phyloP scores from a whole-genome alignment of 2,113 vertebrate species.

The Miniopterus natalensis region DNA sequence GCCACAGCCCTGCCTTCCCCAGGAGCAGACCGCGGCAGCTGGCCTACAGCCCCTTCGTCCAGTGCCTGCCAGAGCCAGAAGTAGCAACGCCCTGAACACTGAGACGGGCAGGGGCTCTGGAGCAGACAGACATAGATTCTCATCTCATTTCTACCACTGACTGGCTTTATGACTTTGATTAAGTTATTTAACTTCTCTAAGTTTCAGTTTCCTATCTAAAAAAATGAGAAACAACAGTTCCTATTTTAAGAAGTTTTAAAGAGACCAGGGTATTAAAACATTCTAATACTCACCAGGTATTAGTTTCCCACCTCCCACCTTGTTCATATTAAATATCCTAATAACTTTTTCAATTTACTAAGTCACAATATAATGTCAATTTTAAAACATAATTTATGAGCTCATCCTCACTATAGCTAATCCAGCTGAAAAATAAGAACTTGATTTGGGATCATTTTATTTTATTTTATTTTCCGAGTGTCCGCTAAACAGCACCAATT shows the following conservation, averaged over 20 bases:
- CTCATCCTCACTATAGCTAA: not conserved
- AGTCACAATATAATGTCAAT: not conserved
- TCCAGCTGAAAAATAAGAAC: slow-evolving; percentile 35
- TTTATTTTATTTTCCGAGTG: slow-evolving; percentile 10
- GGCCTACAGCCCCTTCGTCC: not conserved
- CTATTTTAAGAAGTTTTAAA: not conserved
- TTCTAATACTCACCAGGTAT: not conserved
- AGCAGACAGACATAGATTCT: not conserved
- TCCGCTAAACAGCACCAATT: not conserved
- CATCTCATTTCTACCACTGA: not conserved
- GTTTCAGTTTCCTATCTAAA: not conserved
- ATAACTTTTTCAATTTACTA: not conserved
- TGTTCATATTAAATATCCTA: not conserved
- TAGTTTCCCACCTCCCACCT: not conserved
- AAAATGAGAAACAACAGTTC: not conserved
- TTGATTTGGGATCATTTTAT: not conserved
- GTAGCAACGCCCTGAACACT: not conserved
- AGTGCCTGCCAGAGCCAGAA: not conserved
- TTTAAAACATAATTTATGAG: not conserved
- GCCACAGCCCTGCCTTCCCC: not conserved
- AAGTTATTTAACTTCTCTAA: not conserved
- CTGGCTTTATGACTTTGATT: not conserved
- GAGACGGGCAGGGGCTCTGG: not conserved
- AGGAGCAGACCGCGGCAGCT: not conserved
- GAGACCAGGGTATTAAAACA: not conserved